Evolutionary conservation across 2,113 vertebrate species (phyloP).

Genomic region (Echinops telfairi): DNA sequence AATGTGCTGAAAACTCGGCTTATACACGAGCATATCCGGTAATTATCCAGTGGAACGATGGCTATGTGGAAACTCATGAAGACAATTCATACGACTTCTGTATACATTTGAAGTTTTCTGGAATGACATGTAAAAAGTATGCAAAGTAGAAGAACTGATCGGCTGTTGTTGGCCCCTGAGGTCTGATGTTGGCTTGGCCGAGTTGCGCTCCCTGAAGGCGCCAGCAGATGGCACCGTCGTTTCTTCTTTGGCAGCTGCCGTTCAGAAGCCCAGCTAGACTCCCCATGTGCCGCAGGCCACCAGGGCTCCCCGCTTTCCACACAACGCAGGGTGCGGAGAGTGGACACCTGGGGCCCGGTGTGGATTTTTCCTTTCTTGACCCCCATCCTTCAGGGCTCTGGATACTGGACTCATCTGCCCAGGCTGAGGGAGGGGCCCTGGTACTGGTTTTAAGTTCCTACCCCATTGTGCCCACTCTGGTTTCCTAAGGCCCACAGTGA

Average conservation of each 20-base stretch:
- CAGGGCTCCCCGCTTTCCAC: neutral
- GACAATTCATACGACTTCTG: neutral
- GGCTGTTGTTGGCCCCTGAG: neutral
- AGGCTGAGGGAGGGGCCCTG: neutral
- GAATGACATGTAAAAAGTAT: neutral
- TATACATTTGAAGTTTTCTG: neutral
- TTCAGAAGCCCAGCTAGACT: too few species aligned
- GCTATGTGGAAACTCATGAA: neutral
- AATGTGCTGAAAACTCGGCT: too few species aligned
- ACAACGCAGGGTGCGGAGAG: rapidly evolving
- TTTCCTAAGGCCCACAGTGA: neutral
- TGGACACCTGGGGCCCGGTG: too few species aligned
- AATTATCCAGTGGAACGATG: too few species aligned
- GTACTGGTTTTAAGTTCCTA: neutral
- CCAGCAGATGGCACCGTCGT: constrained; percentile 32
- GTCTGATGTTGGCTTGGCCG: neutral
- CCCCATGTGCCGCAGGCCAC: rapidly evolving
- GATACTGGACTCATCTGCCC: neutral
- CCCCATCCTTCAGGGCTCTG: neutral
- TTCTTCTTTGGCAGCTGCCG: neutral
- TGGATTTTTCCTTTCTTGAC: neutral
- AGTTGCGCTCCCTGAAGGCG: neutral
- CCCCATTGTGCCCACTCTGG: neutral
- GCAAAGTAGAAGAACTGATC: neutral
- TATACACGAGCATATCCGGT: too few species aligned